phyloP scores from a whole-genome alignment of 2,888 invertebrate genomes.

The Papilio demoleus region DNA sequence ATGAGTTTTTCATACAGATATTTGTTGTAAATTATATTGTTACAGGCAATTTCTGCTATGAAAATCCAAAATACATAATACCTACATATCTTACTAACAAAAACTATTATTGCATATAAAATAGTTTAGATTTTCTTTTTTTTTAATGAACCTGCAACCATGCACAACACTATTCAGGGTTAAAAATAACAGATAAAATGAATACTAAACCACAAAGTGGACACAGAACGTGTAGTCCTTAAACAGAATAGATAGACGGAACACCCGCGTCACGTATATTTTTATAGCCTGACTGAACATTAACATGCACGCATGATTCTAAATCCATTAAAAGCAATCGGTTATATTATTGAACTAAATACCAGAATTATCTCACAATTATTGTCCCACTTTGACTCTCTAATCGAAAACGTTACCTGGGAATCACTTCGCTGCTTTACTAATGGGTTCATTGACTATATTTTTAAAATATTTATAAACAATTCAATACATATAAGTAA shows the following conservation, averaged over 20 bases:
- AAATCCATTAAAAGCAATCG: constrained; percentile 75
- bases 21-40: not conserved
- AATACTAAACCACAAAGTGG: constrained; percentile 28
- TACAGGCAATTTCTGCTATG: not conserved
- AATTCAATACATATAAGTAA: not conserved
- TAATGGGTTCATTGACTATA: constrained; percentile 63
- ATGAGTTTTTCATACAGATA: not conserved
- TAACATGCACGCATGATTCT: constrained; percentile 69
- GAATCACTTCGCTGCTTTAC: constrained; percentile 47
- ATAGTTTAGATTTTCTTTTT: not conserved
- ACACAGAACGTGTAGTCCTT: constrained; percentile 24
- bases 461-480: constrained; percentile 14
- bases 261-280: constrained; percentile 41
- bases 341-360: constrained; percentile 62
- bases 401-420: constrained; percentile 53
- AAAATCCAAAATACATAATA: no score
- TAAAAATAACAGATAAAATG: not conserved
- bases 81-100: no score
- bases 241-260: constrained; percentile 16
- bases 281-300: constrained; percentile 63
- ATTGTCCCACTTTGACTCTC: constrained; percentile 61
- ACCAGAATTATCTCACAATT: constrained; percentile 62
- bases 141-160: not conserved
- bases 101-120: not conserved
- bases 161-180: constrained; percentile 1